A percentile compares a stretch with the other conserved stretches of the same genome.
Evolutionary conservation across 2,113 vertebrate genomes (phyloP).

Genomic region (Cynoglossus semilaevis): DNA sequence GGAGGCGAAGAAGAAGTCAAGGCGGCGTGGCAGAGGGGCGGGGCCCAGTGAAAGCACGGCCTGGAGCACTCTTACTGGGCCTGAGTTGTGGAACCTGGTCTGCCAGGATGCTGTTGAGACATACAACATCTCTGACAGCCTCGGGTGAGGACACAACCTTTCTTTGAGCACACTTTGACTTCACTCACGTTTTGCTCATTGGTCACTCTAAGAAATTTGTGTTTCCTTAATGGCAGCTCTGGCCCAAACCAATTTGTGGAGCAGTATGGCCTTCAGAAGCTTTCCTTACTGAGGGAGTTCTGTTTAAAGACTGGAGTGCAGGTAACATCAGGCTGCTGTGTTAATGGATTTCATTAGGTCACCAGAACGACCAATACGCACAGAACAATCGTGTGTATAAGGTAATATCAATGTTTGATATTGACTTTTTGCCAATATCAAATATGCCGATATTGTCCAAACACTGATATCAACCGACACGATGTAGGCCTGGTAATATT

Average conservation of each 20-base stretch:
- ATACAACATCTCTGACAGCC: slow-evolving; percentile 67
- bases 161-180: slow-evolving; percentile 11
- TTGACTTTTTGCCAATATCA: too few relatives aligned
- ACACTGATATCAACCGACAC: too few relatives aligned
- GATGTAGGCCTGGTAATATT: too few relatives aligned
- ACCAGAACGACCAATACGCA: too few relatives aligned
- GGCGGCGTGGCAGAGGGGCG: slow-evolving; percentile 68
- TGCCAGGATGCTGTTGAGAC: slow-evolving; percentile 75
- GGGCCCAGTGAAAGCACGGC: slow-evolving; percentile 68
- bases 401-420: too few relatives aligned
- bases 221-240: slow-evolving; percentile 58
- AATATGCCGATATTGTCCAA: too few relatives aligned
- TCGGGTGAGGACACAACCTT: slow-evolving; percentile 62
- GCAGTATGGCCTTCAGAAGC: slow-evolving; percentile 75
- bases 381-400: too few relatives aligned
- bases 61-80: slow-evolving; percentile 74
- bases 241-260: slow-evolving; percentile 76
- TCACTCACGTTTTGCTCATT: neutral
- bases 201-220: neutral
- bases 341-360: neutral
- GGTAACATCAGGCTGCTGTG: slow-evolving; percentile 56
- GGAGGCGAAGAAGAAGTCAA: slow-evolving; percentile 77
- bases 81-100: slow-evolving; percentile 79
- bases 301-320: slow-evolving; percentile 83
- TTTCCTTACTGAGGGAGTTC: slow-evolving; percentile 80